Evolutionary conservation across 2,888 invertebrate genomes (phyloP), one percentile per base, ranked within the genome.

Genomic region (Druceiella hillmani): DNA sequence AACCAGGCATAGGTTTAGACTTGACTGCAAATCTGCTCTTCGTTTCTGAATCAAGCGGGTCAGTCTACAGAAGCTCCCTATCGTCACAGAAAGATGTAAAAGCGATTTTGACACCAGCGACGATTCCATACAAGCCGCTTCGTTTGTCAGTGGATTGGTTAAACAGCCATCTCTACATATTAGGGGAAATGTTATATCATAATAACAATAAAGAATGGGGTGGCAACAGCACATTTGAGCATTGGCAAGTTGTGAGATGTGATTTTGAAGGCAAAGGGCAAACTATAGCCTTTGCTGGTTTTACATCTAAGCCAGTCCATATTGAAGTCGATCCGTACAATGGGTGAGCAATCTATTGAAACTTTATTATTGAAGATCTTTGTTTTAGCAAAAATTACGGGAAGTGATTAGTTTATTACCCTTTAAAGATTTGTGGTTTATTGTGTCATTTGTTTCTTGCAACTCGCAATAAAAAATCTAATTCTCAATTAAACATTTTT

Each of bases 301-400:
- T 91, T 38, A 71, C 74, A 34, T 74, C 76, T 3, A 76, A 79
- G 49, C 87, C 92, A 0, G 75, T 78, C 38, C 87, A 89, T 53
- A 78, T 95, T 49, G 85, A 90, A 66, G 87, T 92, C 1, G 95
- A 95, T 68, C 90, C 95, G 17, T 83, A 87, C 53, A 94, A 94
- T 59, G 95, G 94, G 77, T 86, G 62, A 64, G 68, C 56, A n/a
- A n/a, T n/a, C n/a, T n/a, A n/a, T n/a, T n/a, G n/a, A n/a, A n/a
- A n/a, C n/a, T n/a, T n/a, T n/a, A n/a, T n/a, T n/a, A n/a, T n/a
- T n/a, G n/a, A n/a, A n/a, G n/a, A n/a, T n/a, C n/a, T n/a, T n/a
- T n/a, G n/a, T n/a, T n/a, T n/a, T n/a, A n/a, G n/a, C n/a, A n/a
- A n/a, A n/a, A n/a, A n/a, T n/a, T n/a, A n/a, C n/a, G n/a, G n/a